phyloP scores from a whole-genome alignment of 2,888 invertebrate genomes.

The Melolontha melolontha region DNA sequence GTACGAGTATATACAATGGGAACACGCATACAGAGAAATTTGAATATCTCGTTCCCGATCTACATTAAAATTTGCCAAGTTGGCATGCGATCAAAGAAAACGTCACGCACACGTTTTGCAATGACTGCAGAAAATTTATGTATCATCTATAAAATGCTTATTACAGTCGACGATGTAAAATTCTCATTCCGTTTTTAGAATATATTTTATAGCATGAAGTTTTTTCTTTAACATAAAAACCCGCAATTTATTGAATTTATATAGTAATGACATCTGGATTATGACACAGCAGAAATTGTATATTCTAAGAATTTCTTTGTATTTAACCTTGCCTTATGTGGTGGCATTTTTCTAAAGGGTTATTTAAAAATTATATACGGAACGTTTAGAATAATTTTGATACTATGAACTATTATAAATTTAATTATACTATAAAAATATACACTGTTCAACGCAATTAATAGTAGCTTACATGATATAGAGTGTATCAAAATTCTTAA shows the following conservation, averaged over 20 bases:
- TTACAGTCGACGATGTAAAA: conserved; percentile 12
- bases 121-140: conserved; percentile 31
- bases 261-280: conserved; percentile 14
- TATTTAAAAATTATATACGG: too few species aligned
- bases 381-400: too few species aligned
- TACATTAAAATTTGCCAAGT: conserved; percentile 42
- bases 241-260: conserved; percentile 19
- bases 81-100: conserved; percentile 42
- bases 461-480: too few species aligned
- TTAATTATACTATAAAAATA: too few species aligned
- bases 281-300: conserved; percentile 7
- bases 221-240: conserved; percentile 9
- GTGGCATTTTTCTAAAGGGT: too few species aligned
- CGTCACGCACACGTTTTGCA: conserved; percentile 36
- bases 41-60: conserved; percentile 39
- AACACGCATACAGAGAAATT: conserved; percentile 39
- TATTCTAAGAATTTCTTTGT: conserved; percentile 11
- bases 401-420: too few species aligned
- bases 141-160: conserved; percentile 38
- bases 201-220: conserved; percentile 21
- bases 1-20: conserved; percentile 24
- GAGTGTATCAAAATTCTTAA: too few species aligned
- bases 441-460: too few species aligned
- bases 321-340: too few species aligned
- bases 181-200: conserved; percentile 25